These are phyloP conservation scores for Sesamia nonagrioides DNA, from an alignment of 1,140 invertebrate species.

Conservation along the genomic window DNA sequence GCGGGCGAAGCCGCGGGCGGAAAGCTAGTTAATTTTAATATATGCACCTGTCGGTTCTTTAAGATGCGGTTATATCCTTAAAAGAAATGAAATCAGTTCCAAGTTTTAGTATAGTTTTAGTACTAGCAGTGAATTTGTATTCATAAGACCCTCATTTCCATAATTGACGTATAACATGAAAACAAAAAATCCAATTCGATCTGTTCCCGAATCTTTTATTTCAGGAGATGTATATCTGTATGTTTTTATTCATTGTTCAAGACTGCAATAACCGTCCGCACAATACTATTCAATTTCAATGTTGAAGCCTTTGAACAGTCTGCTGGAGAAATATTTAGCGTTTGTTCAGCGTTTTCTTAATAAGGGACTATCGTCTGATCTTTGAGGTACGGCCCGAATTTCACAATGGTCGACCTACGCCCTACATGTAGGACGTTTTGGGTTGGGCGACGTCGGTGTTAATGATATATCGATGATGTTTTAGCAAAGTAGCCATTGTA, in stretches of 20 bases:
- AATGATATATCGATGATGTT: constrained; percentile 4
- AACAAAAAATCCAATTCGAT: not conserved
- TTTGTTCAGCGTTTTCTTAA: constrained; percentile 50
- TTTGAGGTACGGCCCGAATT: constrained; percentile 51
- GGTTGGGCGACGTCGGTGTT: constrained; percentile 34
- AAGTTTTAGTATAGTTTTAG: not conserved
- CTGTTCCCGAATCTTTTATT: not conserved
- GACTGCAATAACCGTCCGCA: not conserved
- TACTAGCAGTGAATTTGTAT: not conserved
- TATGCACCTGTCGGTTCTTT: too few relatives aligned
- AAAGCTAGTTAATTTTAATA: too few relatives aligned
- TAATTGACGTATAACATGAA: not conserved
- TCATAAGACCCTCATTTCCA: not conserved
- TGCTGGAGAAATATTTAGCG: constrained; percentile 28
- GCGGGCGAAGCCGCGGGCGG: too few relatives aligned
- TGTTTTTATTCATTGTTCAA: constrained; percentile 1
- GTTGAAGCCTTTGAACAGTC: constrained; percentile 29
- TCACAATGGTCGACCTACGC: constrained; percentile 59
- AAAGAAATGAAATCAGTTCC: too few relatives aligned
- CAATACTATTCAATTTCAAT: constrained; percentile 12
- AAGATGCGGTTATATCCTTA: too few relatives aligned
- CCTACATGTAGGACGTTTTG: constrained; percentile 34
- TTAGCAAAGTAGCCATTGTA: too few relatives aligned
- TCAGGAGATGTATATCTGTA: not conserved
- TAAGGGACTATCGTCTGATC: constrained; percentile 55